These are phyloP conservation scores for Drosophila pruinosa DNA, from an alignment of 1,140 invertebrate genomes.

Conservation along the genomic window DNA sequence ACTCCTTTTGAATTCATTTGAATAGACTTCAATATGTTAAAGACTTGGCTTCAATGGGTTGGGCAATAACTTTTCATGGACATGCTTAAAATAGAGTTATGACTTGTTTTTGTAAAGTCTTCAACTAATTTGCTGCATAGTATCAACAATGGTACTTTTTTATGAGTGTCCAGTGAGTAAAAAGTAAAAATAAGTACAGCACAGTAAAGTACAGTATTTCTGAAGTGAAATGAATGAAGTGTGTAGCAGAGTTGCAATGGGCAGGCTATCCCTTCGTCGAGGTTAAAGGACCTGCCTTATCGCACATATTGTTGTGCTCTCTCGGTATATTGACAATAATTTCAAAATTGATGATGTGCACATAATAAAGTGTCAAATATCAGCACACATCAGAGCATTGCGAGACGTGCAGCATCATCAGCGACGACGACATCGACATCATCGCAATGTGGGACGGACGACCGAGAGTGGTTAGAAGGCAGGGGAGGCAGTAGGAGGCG, in stretches of 20 bases:
- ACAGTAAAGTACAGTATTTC: too few species aligned
- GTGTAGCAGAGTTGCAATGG: background rate
- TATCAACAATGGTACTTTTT: too few species aligned
- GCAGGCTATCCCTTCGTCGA: too few species aligned
- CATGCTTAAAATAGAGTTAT: too few species aligned
- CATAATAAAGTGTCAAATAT: conserved; percentile 74
- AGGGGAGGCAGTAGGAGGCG: background rate
- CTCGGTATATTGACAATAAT: conserved; percentile 52
- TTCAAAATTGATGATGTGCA: conserved; percentile 75
- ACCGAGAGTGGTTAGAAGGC: background rate
- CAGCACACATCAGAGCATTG: conserved; percentile 59
- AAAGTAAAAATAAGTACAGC: background rate
- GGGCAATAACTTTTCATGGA: too few species aligned
- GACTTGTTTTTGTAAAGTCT: too few species aligned
- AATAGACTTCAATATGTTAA: too few species aligned
- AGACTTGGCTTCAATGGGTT: too few species aligned
- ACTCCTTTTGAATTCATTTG: too few species aligned
- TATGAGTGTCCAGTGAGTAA: too few species aligned
- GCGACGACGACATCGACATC: conserved; percentile 18
- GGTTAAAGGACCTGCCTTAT: background rate
- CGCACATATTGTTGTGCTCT: conserved; percentile 10
- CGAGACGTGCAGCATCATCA: conserved; percentile 39
- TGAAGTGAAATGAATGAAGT: too few species aligned
- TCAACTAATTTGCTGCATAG: too few species aligned
- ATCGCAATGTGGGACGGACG: background rate